Conservation (phyloP, 2,888 invertebrate species). For the Orthonychiurus folsomi region DNA sequence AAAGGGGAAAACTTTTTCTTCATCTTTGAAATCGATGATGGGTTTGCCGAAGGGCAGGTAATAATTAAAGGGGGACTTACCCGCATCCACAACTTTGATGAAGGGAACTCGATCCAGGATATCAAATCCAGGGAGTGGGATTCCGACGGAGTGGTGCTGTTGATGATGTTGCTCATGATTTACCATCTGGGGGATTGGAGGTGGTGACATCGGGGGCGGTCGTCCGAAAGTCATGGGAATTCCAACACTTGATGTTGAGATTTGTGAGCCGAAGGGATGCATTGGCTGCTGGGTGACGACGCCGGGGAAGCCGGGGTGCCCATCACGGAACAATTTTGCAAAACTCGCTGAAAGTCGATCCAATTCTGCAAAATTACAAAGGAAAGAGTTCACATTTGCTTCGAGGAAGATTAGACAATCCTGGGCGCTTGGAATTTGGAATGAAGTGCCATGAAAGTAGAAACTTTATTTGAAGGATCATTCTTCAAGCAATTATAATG, state of each 20-base stretch:
- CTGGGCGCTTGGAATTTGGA: too few species aligned
- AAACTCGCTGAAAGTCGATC: conserved; percentile 36
- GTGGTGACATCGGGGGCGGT: conserved; percentile 9
- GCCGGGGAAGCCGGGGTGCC: conserved; percentile 22
- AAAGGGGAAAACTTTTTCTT: too few species aligned
- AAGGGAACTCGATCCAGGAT: conserved; percentile 38
- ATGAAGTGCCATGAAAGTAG: too few species aligned
- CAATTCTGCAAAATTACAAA: too few species aligned
- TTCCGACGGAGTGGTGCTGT: conserved; percentile 22
- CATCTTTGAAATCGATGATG: too few species aligned
- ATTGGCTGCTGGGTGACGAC: conserved; percentile 40
- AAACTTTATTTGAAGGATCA: too few species aligned
- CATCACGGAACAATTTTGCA: conserved; percentile 37
- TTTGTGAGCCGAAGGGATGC: conserved; percentile 38
- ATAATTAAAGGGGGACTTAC: conserved; percentile 26
- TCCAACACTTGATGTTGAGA: conserved; percentile 28
- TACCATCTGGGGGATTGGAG: background rate
- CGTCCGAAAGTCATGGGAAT: conserved; percentile 32
- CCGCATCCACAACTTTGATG: conserved; percentile 38
- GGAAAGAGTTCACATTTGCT: too few species aligned
- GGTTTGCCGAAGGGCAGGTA: too few species aligned
- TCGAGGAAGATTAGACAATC: too few species aligned
- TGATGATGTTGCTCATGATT: conserved; percentile 1
- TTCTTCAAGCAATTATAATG: too few species aligned
- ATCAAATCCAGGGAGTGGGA: conserved; percentile 40